Base-by-base conservation (phyloP, 2,888 invertebrate species). In the Leptothorax acervorum region DNA sequence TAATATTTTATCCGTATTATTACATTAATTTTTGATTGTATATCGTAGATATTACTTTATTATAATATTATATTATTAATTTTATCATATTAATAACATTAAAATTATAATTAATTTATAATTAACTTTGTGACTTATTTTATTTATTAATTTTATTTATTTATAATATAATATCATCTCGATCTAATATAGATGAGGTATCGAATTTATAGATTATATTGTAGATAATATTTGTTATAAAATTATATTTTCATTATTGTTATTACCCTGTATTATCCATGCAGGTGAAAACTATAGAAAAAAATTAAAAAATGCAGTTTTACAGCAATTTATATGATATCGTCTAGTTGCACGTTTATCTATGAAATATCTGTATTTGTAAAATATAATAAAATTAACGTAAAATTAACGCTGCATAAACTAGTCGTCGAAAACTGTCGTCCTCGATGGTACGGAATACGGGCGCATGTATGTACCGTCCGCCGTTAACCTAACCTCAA, bases 401-500 rank as follows among this genome's bases (percentile, higher is more conserved):
- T 35, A 3, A 35, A 62, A 62, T n/a, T 53, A 23, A 55, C 3
- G 23, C 23, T n/a, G 23, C 55, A 23, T 15, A 15, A 48, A 15
- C 15, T 48, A 15, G 15, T 48, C 48, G 15, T 48, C 48, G n/a
- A n/a, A 53, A 53, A 53, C 18, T 0, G 6, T n/a, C 18, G 53
- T 23, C 23, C 23, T 23, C 23, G 23, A 23, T 23, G 23, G 23
- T 23, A 23, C 23, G 23, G 23, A 23, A 23, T 23, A 23, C 23
- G 23, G 23, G 23, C 53, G n/a, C 18, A 6, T 6, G 53, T 2
- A 51, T 55, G 74, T 90, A 90, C 78, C 88, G 23, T 83, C n/a
- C 39, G 84, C 53, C 65, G 88, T 71, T 90, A 88, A 90, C 83
- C 57, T 90, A 90, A 87, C 87, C 86, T 89, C 76, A 62, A 90